Evolutionary conservation across 2,113 vertebrate species (phyloP).

Genomic region (Brevimyrus niger): DNA sequence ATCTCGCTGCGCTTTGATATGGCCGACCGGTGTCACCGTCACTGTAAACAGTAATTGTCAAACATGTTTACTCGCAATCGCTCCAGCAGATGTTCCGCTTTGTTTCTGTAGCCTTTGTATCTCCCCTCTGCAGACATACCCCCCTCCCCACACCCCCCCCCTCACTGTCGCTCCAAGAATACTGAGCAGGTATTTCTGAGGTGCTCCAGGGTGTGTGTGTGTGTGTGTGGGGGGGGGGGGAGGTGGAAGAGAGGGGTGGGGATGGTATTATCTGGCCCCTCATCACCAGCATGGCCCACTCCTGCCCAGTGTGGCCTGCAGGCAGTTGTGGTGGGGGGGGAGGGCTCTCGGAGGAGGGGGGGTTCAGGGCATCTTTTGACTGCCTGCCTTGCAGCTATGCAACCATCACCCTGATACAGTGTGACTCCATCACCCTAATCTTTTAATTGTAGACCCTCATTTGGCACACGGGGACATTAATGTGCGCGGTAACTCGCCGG

Average conservation of each 20-base stretch:
- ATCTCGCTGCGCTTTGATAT: slow-evolving; percentile 66
- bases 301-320: slow-evolving; percentile 52
- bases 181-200: slow-evolving; percentile 75
- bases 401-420: slow-evolving; percentile 41
- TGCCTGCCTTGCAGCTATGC: slow-evolving; percentile 61
- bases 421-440: slow-evolving; percentile 76
- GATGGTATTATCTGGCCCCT: slow-evolving; percentile 69
- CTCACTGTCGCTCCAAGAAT: slow-evolving; percentile 47
- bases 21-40: slow-evolving; percentile 73
- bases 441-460: slow-evolving; percentile 78
- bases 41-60: slow-evolving; percentile 81
- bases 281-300: slow-evolving; percentile 57
- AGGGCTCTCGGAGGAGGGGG: not conserved
- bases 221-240: not conserved
- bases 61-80: slow-evolving; percentile 76
- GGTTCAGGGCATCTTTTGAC: slow-evolving; percentile 29
- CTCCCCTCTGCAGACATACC: slow-evolving; percentile 58
- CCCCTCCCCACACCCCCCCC: slow-evolving; percentile 23
- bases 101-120: slow-evolving; percentile 69
- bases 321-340: slow-evolving; percentile 49
- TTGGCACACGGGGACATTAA: slow-evolving; percentile 77
- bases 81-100: slow-evolving; percentile 76
- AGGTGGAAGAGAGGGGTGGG: slow-evolving; percentile 22
- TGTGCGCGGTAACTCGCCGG: slow-evolving; percentile 64
- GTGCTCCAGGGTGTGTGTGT: slow-evolving; percentile 63